phyloP scores from a whole-genome alignment of 2,797 vertebrate species.

The Neomorphus geoffroyi region DNA sequence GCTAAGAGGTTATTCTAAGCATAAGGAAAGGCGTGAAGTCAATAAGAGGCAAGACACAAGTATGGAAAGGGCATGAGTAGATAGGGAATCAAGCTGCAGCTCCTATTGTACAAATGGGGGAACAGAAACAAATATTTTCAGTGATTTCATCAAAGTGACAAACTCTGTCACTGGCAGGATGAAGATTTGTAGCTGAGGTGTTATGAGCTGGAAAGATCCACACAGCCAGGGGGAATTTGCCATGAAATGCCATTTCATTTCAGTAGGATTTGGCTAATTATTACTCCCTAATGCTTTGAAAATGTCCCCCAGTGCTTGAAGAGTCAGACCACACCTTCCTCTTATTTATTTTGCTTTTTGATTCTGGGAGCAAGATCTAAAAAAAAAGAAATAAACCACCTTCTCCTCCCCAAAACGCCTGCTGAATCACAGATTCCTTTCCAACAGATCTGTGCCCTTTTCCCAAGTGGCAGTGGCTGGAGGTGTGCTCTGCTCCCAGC shows the following conservation, averaged over 20 bases:
- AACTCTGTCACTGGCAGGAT: background rate
- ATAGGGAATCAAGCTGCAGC: background rate
- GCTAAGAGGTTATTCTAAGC: background rate
- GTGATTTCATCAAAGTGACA: background rate
- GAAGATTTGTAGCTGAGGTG: background rate
- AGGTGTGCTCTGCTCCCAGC: fast-evolving
- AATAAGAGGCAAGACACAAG: background rate
- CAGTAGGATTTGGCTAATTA: background rate
- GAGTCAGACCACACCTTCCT: background rate
- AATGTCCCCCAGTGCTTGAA: background rate
- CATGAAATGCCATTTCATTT: conserved; percentile 6
- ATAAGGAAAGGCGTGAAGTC: background rate
- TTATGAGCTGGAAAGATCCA: background rate
- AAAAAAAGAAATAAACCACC: background rate
- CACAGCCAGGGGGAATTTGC: background rate
- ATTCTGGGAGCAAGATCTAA: background rate
- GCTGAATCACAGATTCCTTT: background rate
- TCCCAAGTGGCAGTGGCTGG: fast-evolving
- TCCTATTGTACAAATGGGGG: background rate
- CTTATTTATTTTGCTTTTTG: background rate
- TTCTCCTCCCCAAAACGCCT: background rate
- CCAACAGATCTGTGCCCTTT: background rate
- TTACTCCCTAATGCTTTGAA: background rate
- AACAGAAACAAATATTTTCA: background rate
- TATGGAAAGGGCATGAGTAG: background rate